phyloP scores from a whole-genome alignment of 2,113 vertebrate species.

The Heterotis niloticus region DNA sequence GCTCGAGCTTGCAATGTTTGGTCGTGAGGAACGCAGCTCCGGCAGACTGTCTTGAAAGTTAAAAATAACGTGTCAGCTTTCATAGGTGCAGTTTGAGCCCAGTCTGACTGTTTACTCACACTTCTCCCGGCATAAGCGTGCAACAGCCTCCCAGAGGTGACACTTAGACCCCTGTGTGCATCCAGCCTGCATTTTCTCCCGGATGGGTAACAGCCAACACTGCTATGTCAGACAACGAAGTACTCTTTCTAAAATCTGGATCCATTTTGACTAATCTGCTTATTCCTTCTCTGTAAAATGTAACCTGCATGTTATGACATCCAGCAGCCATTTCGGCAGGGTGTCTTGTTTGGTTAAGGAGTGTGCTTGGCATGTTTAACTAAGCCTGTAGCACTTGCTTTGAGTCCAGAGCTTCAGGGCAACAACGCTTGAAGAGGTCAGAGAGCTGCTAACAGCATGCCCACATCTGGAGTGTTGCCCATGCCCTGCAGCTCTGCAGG shows the following conservation, averaged over 20 bases:
- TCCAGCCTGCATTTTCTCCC: background rate
- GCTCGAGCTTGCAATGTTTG: background rate
- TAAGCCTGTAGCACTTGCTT: background rate
- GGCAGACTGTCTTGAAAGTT: background rate
- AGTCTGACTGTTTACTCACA: background rate
- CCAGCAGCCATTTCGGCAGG: background rate
- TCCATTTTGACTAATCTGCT: too few relatives aligned
- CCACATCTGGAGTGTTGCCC: background rate
- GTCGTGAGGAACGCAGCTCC: background rate
- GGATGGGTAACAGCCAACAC: background rate
- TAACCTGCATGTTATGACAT: background rate
- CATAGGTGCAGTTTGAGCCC: background rate
- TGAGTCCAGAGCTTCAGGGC: background rate
- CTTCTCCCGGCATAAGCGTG: background rate
- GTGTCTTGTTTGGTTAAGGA: background rate
- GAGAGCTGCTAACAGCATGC: background rate
- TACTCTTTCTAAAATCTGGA: too few relatives aligned
- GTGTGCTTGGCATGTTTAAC: background rate
- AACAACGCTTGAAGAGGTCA: background rate
- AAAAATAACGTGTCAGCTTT: slow-evolving; percentile 14
- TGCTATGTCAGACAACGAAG: background rate
- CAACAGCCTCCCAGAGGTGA: background rate
- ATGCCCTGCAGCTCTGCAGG: background rate
- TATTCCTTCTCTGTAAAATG: background rate
- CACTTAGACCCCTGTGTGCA: background rate